Evolutionary conservation across 2,888 invertebrate species (phyloP).

Genomic region (Tuberolachnus salignus): DNA sequence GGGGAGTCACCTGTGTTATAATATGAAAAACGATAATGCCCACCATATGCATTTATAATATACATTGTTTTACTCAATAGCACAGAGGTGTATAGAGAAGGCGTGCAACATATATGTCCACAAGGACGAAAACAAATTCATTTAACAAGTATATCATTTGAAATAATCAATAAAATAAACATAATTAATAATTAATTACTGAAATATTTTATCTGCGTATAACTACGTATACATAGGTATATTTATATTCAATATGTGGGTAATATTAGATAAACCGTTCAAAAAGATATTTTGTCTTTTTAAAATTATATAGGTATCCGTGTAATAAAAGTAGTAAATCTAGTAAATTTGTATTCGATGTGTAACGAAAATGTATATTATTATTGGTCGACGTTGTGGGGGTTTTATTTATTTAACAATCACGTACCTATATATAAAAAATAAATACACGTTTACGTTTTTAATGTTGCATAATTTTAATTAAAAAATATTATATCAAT

Average conservation of each 20-base stretch:
- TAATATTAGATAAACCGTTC: background rate
- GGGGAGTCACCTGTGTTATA: constrained; percentile 5
- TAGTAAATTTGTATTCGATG: background rate
- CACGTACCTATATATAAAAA: no score
- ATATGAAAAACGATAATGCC: constrained; percentile 36
- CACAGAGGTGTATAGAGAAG: constrained; percentile 39
- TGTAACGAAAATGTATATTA: background rate
- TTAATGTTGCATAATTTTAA: background rate
- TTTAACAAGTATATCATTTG: constrained; percentile 17
- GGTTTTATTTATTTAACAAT: no score
- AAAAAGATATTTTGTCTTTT: no score
- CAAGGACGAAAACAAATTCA: constrained; percentile 49
- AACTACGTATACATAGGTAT: background rate
- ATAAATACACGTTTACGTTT: no score
- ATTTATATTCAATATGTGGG: background rate
- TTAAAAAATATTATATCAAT: background rate
- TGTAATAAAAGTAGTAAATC: background rate
- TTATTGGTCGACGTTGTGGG: no score
- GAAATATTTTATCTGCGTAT: background rate
- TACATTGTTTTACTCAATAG: constrained; percentile 40
- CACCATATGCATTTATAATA: constrained; percentile 16
- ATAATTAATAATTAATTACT: background rate
- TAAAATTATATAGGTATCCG: no score
- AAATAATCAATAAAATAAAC: constrained; percentile 13
- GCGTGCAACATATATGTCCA: constrained; percentile 16